These are phyloP conservation scores for Tortricodes alternella DNA, from an alignment of 2,888 invertebrate species.

Conservation along the genomic window DNA sequence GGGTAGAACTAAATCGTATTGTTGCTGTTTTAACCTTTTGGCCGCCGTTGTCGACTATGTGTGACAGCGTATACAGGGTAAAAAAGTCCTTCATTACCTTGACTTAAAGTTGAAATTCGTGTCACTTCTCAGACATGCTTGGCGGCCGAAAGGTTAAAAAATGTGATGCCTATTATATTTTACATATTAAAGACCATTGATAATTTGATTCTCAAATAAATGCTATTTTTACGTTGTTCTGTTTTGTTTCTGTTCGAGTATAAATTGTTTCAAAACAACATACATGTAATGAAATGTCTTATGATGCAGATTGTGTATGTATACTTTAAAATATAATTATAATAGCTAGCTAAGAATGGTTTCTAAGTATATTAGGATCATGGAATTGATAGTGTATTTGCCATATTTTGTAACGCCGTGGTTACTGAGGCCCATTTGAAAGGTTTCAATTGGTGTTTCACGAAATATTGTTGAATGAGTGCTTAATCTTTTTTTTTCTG, in stretches of 20 bases:
- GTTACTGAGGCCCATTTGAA: not conserved
- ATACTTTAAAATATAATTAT: slow-evolving; percentile 21
- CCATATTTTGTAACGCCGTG: not conserved
- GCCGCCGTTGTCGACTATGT: too few relatives aligned
- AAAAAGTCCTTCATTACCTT: too few relatives aligned
- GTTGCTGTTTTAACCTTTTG: too few relatives aligned
- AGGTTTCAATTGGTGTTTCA: too few relatives aligned
- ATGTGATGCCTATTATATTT: not conserved
- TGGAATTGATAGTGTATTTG: slow-evolving; percentile 28
- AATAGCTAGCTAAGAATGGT: slow-evolving; percentile 11
- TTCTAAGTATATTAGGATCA: slow-evolving; percentile 14
- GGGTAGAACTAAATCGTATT: too few relatives aligned
- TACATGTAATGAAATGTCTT: slow-evolving; percentile 36
- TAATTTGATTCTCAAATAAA: not conserved
- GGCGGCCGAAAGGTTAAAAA: too few relatives aligned
- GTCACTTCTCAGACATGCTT: too few relatives aligned
- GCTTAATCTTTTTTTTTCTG: not conserved
- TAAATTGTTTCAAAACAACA: slow-evolving; percentile 9
- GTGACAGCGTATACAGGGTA: too few relatives aligned
- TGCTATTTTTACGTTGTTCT: not conserved
- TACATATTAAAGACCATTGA: not conserved
- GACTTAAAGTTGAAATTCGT: too few relatives aligned
- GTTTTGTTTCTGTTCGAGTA: not conserved
- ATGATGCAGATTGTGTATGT: slow-evolving; percentile 39
- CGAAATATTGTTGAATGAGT: too few relatives aligned